These are phyloP conservation scores for Carcinoscorpius rotundicauda DNA, from an alignment of 1,140 invertebrate species.

Conservation along the genomic window DNA sequence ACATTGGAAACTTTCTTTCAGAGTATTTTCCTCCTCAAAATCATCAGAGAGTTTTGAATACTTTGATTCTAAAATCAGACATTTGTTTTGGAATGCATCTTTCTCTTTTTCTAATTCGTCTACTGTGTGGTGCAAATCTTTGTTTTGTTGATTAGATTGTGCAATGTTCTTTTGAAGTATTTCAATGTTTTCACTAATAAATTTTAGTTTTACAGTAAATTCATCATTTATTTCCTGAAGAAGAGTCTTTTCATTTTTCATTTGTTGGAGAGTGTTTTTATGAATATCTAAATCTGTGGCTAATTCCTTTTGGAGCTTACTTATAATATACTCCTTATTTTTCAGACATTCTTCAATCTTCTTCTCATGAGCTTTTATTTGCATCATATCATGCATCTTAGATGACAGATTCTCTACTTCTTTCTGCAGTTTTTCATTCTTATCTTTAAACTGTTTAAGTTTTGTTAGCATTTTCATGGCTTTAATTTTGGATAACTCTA, in stretches of 20 bases:
- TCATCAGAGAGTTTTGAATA: not conserved
- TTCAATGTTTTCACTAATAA: not conserved
- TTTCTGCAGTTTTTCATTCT: not conserved
- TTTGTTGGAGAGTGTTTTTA: not conserved
- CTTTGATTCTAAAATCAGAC: not conserved
- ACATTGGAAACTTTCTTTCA: not conserved
- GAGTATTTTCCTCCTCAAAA: not conserved
- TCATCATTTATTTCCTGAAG: not conserved
- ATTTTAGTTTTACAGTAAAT: not conserved
- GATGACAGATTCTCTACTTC: not conserved
- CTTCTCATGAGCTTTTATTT: not conserved
- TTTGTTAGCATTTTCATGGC: not conserved
- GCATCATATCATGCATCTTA: not conserved
- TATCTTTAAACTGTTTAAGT: constrained; percentile 1
- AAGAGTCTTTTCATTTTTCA: not conserved
- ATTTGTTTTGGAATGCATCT: not conserved
- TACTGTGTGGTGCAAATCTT: not conserved
- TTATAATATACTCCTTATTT: not conserved
- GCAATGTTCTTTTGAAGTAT: not conserved
- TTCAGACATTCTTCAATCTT: too few relatives aligned
- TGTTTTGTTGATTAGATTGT: not conserved
- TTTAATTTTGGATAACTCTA: not conserved
- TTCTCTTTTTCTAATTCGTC: not conserved
- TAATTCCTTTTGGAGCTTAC: not conserved
- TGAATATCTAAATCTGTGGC: not conserved